Evolutionary conservation across 2,888 invertebrate species (phyloP).

Genomic region (Cactoblastis cactorum): DNA sequence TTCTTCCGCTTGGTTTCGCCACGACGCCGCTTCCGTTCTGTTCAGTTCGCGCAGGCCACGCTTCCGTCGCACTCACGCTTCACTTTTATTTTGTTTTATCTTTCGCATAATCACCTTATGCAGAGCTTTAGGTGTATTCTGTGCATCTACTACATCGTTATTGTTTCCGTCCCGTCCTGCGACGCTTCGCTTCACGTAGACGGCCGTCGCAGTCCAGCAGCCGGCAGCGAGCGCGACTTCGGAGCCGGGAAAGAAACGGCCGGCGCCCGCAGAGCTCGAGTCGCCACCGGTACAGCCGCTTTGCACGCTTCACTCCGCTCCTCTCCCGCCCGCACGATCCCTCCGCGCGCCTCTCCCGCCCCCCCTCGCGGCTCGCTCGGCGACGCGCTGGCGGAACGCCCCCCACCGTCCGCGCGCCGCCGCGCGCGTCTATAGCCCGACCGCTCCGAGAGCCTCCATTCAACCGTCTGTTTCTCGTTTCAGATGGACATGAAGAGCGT

Average conservation of each 20-base stretch:
- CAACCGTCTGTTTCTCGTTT: conserved; percentile 80
- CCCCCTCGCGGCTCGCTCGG: conserved; percentile 63
- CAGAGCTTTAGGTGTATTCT: conserved; percentile 79
- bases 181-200: conserved; percentile 79
- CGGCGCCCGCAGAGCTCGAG: conserved; percentile 82
- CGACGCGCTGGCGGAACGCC: conserved; percentile 39
- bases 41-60: conserved; percentile 72
- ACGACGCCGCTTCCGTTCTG: conserved; percentile 75
- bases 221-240: conserved; percentile 82
- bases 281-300: conserved; percentile 94
- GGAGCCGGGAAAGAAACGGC: conserved; percentile 97
- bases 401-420: conserved; percentile 50
- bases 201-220: conserved; percentile 80
- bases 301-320: conserved; percentile 81
- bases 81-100: conserved; percentile 72
- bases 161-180: conserved; percentile 79
- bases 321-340: conserved; percentile 40
- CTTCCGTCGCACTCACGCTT: conserved; percentile 80
- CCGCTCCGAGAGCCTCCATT: conserved; percentile 46
- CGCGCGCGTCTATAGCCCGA: conserved; percentile 31
- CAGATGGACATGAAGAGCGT: conserved; percentile 98
- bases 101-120: conserved; percentile 77
- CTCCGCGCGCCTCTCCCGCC: conserved; percentile 45
- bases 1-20: conserved; percentile 75
- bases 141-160: conserved; percentile 80